phyloP scores from a whole-genome alignment of 2,888 invertebrate genomes.

The Zelleria hepariella region DNA sequence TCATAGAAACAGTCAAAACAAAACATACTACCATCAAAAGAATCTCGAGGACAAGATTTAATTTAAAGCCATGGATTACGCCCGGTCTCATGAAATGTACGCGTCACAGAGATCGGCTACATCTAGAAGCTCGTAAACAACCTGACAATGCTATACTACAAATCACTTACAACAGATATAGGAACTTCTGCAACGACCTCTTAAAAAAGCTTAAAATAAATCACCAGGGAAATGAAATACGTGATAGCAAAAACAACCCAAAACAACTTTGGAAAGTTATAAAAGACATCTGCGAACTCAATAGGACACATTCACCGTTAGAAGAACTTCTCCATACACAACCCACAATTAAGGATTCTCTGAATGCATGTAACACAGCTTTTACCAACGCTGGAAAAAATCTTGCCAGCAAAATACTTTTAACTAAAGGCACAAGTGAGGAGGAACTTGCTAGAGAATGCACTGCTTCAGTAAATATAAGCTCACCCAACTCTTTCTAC shows the following conservation, averaged over 20 bases:
- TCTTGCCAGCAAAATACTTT: background rate
- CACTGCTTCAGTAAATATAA: background rate
- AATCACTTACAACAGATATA: no score
- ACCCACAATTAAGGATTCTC: background rate
- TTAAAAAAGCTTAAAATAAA: background rate
- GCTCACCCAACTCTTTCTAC: slow-evolving; percentile 1
- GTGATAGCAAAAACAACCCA: background rate
- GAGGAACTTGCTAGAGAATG: background rate
- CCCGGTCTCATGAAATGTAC: no score
- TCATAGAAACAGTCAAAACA: background rate
- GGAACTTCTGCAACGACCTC: slow-evolving; percentile 2
- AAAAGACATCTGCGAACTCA: no score
- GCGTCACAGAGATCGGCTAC: no score
- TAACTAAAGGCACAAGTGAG: background rate
- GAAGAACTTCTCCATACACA: background rate
- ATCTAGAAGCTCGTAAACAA: background rate
- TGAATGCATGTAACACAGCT: background rate
- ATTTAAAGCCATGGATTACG: background rate
- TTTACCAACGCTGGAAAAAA: background rate
- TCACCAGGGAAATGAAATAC: background rate
- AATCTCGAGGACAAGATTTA: background rate
- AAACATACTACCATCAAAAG: background rate
- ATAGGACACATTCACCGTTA: background rate
- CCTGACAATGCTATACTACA: background rate
- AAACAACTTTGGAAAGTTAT: no score